phyloP scores from a whole-genome alignment of 2,113 vertebrate genomes.

The Takifugu flavidus region DNA sequence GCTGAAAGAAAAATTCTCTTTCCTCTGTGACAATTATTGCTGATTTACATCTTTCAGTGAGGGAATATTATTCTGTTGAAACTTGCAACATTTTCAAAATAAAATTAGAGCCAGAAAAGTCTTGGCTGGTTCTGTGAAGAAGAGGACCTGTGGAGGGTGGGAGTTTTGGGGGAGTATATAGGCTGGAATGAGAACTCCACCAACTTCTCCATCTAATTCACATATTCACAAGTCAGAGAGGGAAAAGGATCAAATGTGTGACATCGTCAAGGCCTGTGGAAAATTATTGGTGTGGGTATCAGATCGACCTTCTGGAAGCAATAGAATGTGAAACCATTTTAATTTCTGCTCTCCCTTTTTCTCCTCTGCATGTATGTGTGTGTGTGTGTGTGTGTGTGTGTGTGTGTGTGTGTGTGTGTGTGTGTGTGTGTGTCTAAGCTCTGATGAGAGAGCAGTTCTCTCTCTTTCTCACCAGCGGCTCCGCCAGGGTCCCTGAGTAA shows the following conservation, averaged over 20 bases:
- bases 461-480: constrained; percentile 32
- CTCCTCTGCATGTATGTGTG: background rate
- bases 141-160: too few relatives aligned
- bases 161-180: too few relatives aligned
- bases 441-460: background rate
- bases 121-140: too few relatives aligned
- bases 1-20: too few relatives aligned
- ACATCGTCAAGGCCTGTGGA: constrained; percentile 2
- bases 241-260: background rate
- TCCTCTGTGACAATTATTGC: background rate
- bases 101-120: too few relatives aligned
- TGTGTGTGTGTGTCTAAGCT: too few relatives aligned
- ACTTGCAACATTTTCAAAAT: too few relatives aligned
- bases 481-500: constrained; percentile 35
- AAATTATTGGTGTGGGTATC: background rate
- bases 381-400: too few relatives aligned
- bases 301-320: background rate
- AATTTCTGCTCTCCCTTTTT: constrained; percentile 1
- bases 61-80: too few relatives aligned
- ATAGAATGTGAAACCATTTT: background rate
- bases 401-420: too few relatives aligned
- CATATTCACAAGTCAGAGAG: background rate
- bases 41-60: too few relatives aligned
- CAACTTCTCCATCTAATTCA: background rate
- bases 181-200: background rate